Base-by-base conservation (phyloP, 1,140 invertebrate genomes). In the Arion vulgaris region DNA sequence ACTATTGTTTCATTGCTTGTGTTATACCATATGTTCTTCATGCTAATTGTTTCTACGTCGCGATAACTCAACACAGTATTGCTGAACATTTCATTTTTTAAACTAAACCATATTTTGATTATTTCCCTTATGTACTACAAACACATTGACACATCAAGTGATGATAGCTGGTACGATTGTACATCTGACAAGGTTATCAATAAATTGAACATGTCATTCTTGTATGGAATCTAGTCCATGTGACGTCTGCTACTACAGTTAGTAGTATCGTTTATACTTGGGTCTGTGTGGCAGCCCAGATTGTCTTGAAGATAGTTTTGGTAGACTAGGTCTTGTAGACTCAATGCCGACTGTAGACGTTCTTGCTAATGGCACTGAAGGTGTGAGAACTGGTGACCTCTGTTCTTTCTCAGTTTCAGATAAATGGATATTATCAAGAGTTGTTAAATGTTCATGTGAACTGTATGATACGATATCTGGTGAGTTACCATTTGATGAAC, bases 291-390 rank as follows among this genome's bases (percentile, higher is more conserved):
- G 62, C n/a, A 66, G 5, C 5, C 62, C 62, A 11, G 62, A 66
- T 28, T 66, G 62, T 34, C 62, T 28, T 66, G 62, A 66, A 66
- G 62, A 66, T 7, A 66, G n/a, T 66, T n/a, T n/a, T 32, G 62
- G 62, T 32, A 66, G n/a, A 11, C 1, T 7, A 2, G 62, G n/a
- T 66, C 19, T 32, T 28, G 9, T 17, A 32, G 62, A 32, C n/a
- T 66, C 19, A 5, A 4, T 5, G 2, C 5, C 2, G 11, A 32
- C 62, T 66, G 28, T 7, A 28, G 11, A 28, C 32, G 62, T 23
- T 13, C 28, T 11, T 28, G 62, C 1, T 34, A 28, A 32, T 32
- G 5, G 28, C 28, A 28, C 17, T 11, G 17, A 66, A 66, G 62
- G 19, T 66, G n/a, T 34, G n/a, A 7, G 28, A 28, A 28, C 11